A percentile compares a stretch with the other conserved stretches of the same genome.
These are phyloP conservation scores for Loxodonta africana DNA, from an alignment of 2,113 vertebrate species.

Conservation along the genomic window DNA sequence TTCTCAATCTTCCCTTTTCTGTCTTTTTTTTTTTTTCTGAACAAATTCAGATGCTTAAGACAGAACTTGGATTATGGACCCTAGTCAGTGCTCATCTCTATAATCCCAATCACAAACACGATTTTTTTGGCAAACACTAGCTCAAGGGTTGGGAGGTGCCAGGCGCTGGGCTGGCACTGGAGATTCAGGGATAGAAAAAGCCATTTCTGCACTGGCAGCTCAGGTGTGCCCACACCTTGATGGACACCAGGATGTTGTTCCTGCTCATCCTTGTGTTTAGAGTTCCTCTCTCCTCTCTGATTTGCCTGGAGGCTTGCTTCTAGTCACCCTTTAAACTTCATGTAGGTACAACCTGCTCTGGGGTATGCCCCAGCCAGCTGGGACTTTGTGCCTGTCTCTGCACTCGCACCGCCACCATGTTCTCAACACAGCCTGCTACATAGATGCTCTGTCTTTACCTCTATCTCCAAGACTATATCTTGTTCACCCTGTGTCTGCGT, in stretches of 20 bases:
- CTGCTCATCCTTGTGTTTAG: background rate
- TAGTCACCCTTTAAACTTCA: background rate
- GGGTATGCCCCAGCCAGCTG: background rate
- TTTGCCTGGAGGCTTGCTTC: background rate
- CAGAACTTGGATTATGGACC: background rate
- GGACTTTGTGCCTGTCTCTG: background rate
- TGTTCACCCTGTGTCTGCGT: background rate
- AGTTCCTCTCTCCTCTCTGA: background rate
- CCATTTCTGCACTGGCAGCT: background rate
- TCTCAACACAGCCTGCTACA: background rate
- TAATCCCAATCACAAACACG: background rate
- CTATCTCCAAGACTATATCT: fast-evolving
- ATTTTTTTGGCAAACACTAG: too few relatives aligned
- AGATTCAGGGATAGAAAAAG: background rate
- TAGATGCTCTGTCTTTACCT: background rate
- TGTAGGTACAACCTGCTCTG: background rate
- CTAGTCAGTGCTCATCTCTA: too few relatives aligned
- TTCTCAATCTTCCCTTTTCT: background rate
- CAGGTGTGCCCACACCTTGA: too few relatives aligned
- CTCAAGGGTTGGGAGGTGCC: background rate
- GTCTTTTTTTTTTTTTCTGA: background rate
- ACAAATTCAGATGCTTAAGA: background rate
- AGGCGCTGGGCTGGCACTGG: background rate
- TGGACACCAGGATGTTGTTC: background rate
- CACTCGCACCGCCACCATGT: fast-evolving